phyloP scores from a whole-genome alignment of 2,113 vertebrate genomes.

The Megaceryle torquata region DNA sequence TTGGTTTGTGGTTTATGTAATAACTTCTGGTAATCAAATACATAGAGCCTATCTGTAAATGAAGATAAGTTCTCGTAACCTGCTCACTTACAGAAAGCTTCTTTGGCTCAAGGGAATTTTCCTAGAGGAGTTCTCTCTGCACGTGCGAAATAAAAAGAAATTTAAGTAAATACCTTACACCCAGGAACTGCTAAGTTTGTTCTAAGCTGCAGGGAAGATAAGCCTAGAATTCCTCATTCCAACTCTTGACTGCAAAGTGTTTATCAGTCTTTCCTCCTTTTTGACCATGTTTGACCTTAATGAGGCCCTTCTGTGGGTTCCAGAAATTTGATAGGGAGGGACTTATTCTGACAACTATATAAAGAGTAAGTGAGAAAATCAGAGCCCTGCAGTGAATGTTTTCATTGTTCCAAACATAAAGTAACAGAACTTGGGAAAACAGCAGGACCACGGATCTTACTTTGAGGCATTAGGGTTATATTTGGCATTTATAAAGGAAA shows the following conservation, averaged over 20 bases:
- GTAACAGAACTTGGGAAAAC: neutral
- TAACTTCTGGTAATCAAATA: no score
- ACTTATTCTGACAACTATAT: no score
- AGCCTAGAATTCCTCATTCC: neutral
- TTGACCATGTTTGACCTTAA: neutral
- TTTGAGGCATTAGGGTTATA: neutral
- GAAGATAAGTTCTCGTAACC: accelerated
- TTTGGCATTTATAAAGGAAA: neutral
- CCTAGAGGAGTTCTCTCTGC: neutral
- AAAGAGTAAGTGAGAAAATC: neutral
- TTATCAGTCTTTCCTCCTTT: neutral
- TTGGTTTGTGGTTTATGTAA: neutral
- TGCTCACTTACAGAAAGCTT: neutral
- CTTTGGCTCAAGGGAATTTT: neutral
- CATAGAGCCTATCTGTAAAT: no score
- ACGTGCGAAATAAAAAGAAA: neutral
- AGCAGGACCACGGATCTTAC: neutral
- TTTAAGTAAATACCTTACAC: neutral
- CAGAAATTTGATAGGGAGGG: neutral
- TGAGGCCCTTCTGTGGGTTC: neutral
- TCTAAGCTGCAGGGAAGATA: neutral
- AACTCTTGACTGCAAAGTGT: neutral
- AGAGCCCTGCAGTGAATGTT: neutral
- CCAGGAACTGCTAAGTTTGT: neutral
- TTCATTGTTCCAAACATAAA: neutral